Conservation (phyloP, 2,113 vertebrate genomes). For the Pycnonotus jocosus region DNA sequence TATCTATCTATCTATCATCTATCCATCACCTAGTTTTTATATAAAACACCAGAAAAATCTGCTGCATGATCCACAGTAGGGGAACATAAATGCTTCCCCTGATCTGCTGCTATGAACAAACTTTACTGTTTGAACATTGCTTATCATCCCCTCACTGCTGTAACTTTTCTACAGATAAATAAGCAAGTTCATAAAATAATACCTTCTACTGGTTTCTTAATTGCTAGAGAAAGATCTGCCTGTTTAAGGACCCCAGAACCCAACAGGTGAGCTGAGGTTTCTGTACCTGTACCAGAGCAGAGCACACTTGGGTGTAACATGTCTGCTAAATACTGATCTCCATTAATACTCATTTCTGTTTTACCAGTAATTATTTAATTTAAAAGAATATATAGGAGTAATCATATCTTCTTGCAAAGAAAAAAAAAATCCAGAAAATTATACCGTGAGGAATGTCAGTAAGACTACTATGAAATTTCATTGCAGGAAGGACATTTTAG, state of each 20-base stretch:
- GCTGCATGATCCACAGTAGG: neutral
- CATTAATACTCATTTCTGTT: neutral
- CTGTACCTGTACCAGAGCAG: neutral
- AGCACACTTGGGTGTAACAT: neutral
- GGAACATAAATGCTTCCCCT: neutral
- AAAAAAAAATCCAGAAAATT: neutral
- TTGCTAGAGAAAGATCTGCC: neutral
- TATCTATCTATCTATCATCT: neutral
- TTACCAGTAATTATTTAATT: neutral
- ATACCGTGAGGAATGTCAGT: neutral
- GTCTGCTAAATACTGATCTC: neutral
- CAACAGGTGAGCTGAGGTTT: neutral
- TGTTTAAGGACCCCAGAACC: neutral
- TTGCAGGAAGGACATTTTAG: constrained; percentile 10
- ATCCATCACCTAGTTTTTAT: neutral
- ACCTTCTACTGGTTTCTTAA: neutral
- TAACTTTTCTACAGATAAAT: neutral
- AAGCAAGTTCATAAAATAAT: neutral
- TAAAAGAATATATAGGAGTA: neutral
- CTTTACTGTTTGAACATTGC: neutral
- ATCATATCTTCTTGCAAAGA: neutral
- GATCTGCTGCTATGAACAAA: neutral
- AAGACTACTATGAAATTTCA: neutral
- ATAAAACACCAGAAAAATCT: neutral
- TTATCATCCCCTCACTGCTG: neutral